Conservation (phyloP, 1,140 invertebrate genomes). For the Pteromalus puparum region DNA sequence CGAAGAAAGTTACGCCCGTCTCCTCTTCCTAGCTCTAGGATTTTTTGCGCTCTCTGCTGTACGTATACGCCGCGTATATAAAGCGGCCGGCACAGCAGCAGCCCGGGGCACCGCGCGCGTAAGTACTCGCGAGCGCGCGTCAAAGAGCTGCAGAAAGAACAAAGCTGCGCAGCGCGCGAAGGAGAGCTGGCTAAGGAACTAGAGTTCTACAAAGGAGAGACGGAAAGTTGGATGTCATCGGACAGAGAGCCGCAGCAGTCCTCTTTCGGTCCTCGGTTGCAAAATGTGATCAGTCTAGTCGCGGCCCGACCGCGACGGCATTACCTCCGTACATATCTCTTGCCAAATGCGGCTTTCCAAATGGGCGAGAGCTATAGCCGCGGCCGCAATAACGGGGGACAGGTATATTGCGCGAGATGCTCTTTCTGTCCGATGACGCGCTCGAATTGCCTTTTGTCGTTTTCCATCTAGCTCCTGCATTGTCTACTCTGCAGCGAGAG, state of each 20-base stretch:
- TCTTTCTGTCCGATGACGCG: background rate
- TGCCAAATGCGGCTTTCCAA: conserved; percentile 44
- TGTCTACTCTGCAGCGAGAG: background rate
- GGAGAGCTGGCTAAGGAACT: background rate
- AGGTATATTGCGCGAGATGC: conserved; percentile 34
- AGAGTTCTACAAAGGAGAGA: conserved; percentile 10
- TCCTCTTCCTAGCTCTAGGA: background rate
- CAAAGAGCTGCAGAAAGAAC: conserved; percentile 7
- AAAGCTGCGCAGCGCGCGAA: background rate
- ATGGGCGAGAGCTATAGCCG: conserved; percentile 24
- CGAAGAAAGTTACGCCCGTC: conserved; percentile 2
- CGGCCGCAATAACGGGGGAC: conserved; percentile 20
- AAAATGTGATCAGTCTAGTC: conserved; percentile 44
- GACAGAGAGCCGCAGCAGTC: background rate
- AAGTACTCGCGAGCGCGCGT: background rate
- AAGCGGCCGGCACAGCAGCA: background rate
- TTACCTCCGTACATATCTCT: conserved; percentile 28
- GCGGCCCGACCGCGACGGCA: conserved; percentile 26
- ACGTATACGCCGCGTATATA: too few species aligned
- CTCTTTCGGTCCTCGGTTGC: background rate
- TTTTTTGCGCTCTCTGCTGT: background rate
- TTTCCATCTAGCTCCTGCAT: background rate
- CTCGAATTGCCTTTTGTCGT: conserved; percentile 35
- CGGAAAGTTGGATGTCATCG: background rate
- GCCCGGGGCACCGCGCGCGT: background rate